These are phyloP conservation scores for Enteromius trimaculatus DNA, from an alignment of 2,797 vertebrate species.

Conservation along the genomic window DNA sequence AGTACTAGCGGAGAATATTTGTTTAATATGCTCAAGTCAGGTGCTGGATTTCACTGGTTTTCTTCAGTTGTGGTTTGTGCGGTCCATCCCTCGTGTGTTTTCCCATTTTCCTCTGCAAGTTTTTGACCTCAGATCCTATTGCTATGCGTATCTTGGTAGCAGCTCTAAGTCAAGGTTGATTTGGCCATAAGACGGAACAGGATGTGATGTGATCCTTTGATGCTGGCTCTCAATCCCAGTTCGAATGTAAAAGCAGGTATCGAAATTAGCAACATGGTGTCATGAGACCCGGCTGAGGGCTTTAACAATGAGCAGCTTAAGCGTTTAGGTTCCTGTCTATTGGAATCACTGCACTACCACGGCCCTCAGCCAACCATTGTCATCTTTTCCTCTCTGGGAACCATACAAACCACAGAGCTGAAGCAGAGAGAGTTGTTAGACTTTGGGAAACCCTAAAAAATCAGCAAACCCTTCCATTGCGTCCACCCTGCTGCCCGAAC, in stretches of 20 bases:
- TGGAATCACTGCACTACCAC: constrained; percentile 34
- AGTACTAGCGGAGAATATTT: constrained; percentile 43
- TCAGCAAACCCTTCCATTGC: background rate
- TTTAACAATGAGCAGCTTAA: constrained; percentile 51
- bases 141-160: constrained; percentile 7
- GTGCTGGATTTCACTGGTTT: constrained; percentile 44
- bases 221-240: constrained; percentile 35
- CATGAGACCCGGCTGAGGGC: constrained; percentile 33
- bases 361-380: constrained; percentile 44
- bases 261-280: constrained; percentile 51
- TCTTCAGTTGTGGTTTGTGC: constrained; percentile 57
- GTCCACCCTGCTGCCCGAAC: background rate
- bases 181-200: constrained; percentile 40
- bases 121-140: constrained; percentile 35
- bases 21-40: constrained; percentile 42
- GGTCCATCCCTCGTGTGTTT: constrained; percentile 18
- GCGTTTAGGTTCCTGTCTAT: constrained; percentile 52
- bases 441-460: constrained; percentile 35
- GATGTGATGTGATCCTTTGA: constrained; percentile 50
- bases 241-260: constrained; percentile 43
- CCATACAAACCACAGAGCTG: constrained; percentile 28
- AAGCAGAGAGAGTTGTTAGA: background rate
- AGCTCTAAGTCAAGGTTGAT: constrained; percentile 41
- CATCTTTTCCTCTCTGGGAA: constrained; percentile 42
- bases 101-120: constrained; percentile 6